These are phyloP conservation scores for Chymomyza caudatula DNA, from an alignment of 2,888 invertebrate species.

Conservation along the genomic window DNA sequence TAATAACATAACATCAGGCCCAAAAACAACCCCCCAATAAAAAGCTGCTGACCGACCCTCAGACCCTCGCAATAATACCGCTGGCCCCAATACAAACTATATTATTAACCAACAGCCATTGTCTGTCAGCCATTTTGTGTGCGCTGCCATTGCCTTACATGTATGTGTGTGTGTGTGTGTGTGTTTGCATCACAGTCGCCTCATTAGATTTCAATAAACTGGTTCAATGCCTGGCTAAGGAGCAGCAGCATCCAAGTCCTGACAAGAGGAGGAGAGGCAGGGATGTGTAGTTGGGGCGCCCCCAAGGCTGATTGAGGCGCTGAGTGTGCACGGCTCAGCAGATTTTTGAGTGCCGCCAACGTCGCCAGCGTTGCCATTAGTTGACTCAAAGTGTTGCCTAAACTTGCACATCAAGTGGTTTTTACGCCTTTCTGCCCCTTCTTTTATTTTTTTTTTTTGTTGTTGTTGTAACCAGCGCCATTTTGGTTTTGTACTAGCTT, in stretches of 20 bases:
- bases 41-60: not conserved
- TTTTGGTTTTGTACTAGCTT: not conserved
- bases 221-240: conserved; percentile 47
- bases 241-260: not conserved
- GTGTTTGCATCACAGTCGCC: conserved; percentile 53
- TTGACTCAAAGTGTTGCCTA: conserved; percentile 15
- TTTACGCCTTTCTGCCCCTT: not conserved
- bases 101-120: conserved; percentile 32
- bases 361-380: conserved; percentile 17
- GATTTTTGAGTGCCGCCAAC: conserved; percentile 40
- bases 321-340: conserved; percentile 11
- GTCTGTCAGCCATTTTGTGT: conserved; percentile 49
- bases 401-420: conserved; percentile 3
- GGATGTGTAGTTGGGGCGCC: not conserved
- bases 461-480: too few species aligned
- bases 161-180: conserved; percentile 15
- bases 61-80: too few species aligned
- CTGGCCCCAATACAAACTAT: not conserved
- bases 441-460: not conserved
- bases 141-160: not conserved
- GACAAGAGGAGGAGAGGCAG: not conserved
- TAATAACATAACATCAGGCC: conserved; percentile 47
- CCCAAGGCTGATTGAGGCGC: not conserved
- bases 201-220: conserved; percentile 66
- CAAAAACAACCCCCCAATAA: not conserved